Conservation (phyloP, 2,888 invertebrate genomes). For the Rhimphoctona megacephalus region DNA sequence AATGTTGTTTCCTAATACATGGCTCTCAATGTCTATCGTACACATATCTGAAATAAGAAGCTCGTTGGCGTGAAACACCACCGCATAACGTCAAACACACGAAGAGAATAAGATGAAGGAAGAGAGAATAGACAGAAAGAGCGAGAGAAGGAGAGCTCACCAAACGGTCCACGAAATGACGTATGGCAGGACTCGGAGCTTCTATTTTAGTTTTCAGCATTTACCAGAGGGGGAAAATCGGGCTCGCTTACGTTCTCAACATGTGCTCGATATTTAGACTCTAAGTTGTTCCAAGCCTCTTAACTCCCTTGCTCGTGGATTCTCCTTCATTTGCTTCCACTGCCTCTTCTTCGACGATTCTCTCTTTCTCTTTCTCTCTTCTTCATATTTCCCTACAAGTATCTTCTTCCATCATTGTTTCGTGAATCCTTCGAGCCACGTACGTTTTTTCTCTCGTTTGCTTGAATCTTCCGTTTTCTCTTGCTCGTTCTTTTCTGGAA, state of each 20-base stretch:
- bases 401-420: constrained; percentile 21
- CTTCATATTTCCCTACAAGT: constrained; percentile 26
- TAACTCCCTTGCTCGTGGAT: constrained; percentile 50
- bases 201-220: constrained; percentile 80
- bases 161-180: constrained; percentile 77
- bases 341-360: constrained; percentile 40
- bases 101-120: constrained; percentile 28
- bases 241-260: constrained; percentile 72
- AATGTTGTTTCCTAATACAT: constrained; percentile 36
- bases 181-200: constrained; percentile 78
- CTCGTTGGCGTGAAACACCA: constrained; percentile 67
- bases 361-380: constrained; percentile 19
- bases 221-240: constrained; percentile 72
- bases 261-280: constrained; percentile 83
- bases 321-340: constrained; percentile 58
- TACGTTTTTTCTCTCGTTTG: constrained; percentile 19
- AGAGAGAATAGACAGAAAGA: constrained; percentile 23
- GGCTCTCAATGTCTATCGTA: constrained; percentile 37
- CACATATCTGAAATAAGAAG: constrained; percentile 50
- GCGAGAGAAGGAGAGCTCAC: constrained; percentile 21
- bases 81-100: constrained; percentile 74
- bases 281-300: constrained; percentile 62
- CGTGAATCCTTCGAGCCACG: background rate
- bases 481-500: constrained; percentile 38
- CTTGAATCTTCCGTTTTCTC: constrained; percentile 43